Evolutionary conservation across 2,888 invertebrate species (phyloP).

Genomic region (Mesopsocus fuscifrons): DNA sequence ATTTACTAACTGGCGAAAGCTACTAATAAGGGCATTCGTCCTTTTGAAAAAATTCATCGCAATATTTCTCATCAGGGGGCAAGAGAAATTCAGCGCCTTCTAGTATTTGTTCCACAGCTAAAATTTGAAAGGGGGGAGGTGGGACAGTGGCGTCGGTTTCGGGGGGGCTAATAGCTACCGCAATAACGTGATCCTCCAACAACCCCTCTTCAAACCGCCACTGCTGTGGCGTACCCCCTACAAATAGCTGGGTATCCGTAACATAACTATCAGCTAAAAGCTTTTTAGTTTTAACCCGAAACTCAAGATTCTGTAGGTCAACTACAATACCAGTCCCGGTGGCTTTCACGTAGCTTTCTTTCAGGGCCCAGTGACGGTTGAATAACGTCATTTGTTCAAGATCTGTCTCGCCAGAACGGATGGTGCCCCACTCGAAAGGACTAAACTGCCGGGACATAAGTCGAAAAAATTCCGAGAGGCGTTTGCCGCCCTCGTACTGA

Average conservation of each 20-base stretch:
- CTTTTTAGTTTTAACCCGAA: slow-evolving; percentile 38
- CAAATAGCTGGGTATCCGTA: slow-evolving; percentile 43
- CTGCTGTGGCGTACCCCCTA: slow-evolving; percentile 33
- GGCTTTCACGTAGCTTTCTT: slow-evolving; percentile 89
- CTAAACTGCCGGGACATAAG: slow-evolving; percentile 79
- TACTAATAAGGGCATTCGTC: slow-evolving; percentile 24
- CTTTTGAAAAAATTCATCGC: slow-evolving; percentile 37
- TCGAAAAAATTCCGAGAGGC: slow-evolving; percentile 61
- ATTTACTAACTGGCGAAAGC: too few relatives aligned
- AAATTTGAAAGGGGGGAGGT: slow-evolving; percentile 15
- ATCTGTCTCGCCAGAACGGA: slow-evolving; percentile 36
- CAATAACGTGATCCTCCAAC: slow-evolving; percentile 49
- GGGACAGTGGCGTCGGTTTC: neutral
- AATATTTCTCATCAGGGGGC: slow-evolving; percentile 34
- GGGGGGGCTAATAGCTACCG: slow-evolving; percentile 37
- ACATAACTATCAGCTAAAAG: slow-evolving; percentile 25
- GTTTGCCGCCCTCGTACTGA: slow-evolving; percentile 50
- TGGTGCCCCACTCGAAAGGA: slow-evolving; percentile 55
- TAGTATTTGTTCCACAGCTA: slow-evolving; percentile 16
- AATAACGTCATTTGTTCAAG: slow-evolving; percentile 55
- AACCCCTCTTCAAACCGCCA: slow-evolving; percentile 72
- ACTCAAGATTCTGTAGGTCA: slow-evolving; percentile 56
- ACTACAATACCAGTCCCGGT: slow-evolving; percentile 67
- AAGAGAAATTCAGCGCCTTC: slow-evolving; percentile 27
- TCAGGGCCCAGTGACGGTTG: slow-evolving; percentile 81